A percentile compares a stretch with the other conserved stretches of the same genome.
Evolutionary conservation across 2,797 vertebrate genomes (phyloP).

Genomic region (Sciurus vulgaris): DNA sequence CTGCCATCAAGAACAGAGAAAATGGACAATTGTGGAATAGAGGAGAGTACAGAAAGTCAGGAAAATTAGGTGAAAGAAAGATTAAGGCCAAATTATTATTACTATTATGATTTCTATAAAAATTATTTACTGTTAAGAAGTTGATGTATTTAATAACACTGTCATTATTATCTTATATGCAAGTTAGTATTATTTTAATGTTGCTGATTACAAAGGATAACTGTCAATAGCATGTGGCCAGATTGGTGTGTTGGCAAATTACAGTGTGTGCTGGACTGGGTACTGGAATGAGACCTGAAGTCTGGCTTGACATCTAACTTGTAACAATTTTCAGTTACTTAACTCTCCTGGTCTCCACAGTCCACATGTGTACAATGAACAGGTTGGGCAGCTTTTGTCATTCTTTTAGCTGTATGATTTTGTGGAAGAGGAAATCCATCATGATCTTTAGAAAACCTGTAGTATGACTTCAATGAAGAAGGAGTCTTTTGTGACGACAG

Average conservation of each 20-base stretch:
- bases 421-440: background rate
- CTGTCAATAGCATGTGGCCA: background rate
- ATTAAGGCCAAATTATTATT: background rate
- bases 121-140: background rate
- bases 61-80: background rate
- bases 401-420: background rate
- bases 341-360: background rate
- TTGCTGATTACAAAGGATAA: background rate
- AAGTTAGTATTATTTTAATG: background rate
- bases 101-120: background rate
- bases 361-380: background rate
- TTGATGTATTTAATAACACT: background rate
- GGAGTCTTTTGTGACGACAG: background rate
- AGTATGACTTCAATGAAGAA: background rate
- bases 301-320: background rate
- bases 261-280: background rate
- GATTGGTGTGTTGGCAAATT: background rate
- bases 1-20: background rate
- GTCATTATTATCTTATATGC: background rate
- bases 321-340: background rate
- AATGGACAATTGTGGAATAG: background rate
- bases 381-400: background rate
- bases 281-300: background rate
- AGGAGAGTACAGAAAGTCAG: background rate
- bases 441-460: background rate